Conservation (phyloP, 2,888 invertebrate genomes). For the Eutolmus rufibarbis region DNA sequence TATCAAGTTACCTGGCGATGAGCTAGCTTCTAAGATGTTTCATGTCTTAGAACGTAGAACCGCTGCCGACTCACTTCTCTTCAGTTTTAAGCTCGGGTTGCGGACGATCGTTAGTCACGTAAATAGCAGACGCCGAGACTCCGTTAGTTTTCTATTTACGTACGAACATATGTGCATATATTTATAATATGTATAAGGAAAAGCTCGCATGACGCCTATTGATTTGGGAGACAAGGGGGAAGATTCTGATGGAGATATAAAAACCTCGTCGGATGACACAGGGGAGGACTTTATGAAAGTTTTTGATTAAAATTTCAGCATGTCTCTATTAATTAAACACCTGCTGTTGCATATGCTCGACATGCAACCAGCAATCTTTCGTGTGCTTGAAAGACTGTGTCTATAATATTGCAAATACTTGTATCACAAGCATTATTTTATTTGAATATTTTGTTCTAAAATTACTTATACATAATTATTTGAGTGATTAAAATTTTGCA, state of each 20-base stretch:
- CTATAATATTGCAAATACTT: too few relatives aligned
- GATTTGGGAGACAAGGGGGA: not conserved
- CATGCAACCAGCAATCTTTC: not conserved
- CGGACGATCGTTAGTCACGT: not conserved
- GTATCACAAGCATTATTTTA: too few relatives aligned
- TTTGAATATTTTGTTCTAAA: too few relatives aligned
- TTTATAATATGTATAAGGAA: too few relatives aligned
- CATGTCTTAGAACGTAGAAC: not conserved
- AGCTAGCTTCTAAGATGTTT: not conserved
- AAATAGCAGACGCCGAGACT: not conserved
- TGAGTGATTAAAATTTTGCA: too few relatives aligned
- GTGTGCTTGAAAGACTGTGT: too few relatives aligned
- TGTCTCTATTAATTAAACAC: not conserved
- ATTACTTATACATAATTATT: too few relatives aligned
- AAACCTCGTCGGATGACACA: not conserved
- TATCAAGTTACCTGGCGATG: constrained; percentile 13
- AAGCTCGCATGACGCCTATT: not conserved
- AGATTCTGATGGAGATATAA: not conserved
- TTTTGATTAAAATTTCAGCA: not conserved
- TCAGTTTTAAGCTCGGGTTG: not conserved
- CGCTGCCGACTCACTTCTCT: not conserved
- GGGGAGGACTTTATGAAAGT: not conserved
- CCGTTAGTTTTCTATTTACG: not conserved
- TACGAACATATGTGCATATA: not conserved
- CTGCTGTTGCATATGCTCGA: not conserved